Percentiles rank a stretch among this genome's conserved stretches.
phyloP scores from a whole-genome alignment of 1,140 invertebrate genomes.

The Heterodera schachtii region DNA sequence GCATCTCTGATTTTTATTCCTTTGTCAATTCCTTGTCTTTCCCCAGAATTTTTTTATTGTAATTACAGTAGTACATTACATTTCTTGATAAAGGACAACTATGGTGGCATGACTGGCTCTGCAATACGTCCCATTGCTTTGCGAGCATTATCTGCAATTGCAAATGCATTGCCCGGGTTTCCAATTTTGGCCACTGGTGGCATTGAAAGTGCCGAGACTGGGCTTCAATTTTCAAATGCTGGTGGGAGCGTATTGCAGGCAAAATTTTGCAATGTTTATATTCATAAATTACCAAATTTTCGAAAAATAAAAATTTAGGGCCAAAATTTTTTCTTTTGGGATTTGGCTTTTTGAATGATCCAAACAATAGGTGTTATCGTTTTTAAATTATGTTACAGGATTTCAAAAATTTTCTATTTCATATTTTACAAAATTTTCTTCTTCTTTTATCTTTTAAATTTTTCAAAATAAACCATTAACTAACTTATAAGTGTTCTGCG shows the following conservation, averaged over 20 bases:
- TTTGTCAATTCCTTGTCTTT: no score
- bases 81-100: slow-evolving; percentile 75
- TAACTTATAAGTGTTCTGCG: slow-evolving; percentile 82
- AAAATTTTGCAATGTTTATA: no score
- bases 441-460: no score
- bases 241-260: slow-evolving; percentile 89
- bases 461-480: slow-evolving; percentile 14
- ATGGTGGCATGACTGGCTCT: slow-evolving; percentile 93
- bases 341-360: no score
- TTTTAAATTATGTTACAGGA: no score
- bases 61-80: neutral
- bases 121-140: slow-evolving; percentile 89
- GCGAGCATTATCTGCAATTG: slow-evolving; percentile 64
- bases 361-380: no score
- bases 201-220: slow-evolving; percentile 90
- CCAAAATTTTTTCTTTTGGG: no score
- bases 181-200: slow-evolving; percentile 91
- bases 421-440: no score
- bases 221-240: slow-evolving; percentile 86
- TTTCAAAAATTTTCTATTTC: neutral
- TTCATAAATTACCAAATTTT: no score
- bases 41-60: no score
- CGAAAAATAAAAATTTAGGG: no score
- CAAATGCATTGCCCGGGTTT: slow-evolving; percentile 70
- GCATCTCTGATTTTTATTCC: no score